Conservation (phyloP, 2,797 vertebrate species). For the Oreonectes daqikongensis region DNA sequence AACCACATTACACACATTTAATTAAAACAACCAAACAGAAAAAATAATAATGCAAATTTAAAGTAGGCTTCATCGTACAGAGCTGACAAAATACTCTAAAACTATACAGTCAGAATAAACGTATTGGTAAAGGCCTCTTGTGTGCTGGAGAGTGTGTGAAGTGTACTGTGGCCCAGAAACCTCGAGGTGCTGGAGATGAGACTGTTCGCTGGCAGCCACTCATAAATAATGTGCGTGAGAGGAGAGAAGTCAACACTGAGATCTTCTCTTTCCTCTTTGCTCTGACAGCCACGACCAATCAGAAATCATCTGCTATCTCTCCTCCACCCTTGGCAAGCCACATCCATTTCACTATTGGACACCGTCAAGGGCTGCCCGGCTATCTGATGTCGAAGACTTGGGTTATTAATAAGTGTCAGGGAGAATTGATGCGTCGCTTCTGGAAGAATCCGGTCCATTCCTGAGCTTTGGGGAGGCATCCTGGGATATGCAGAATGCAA, state of each 20-base stretch:
- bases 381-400: constrained; percentile 52
- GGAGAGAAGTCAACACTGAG: constrained; percentile 59
- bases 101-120: not conserved
- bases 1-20: not conserved
- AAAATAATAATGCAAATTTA: not conserved
- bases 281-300: constrained; percentile 49
- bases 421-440: constrained; percentile 51
- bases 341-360: constrained; percentile 60
- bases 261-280: constrained; percentile 35
- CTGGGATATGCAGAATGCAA: constrained; percentile 36
- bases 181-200: constrained; percentile 65
- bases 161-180: constrained; percentile 59
- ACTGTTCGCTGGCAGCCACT: constrained; percentile 69
- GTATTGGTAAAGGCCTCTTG: constrained; percentile 30
- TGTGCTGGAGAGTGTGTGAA: constrained; percentile 4
- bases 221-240: constrained; percentile 73
- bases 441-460: constrained; percentile 24
- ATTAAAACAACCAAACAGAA: not conserved
- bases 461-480: constrained; percentile 20
- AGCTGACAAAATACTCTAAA: constrained; percentile 13
- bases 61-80: not conserved
- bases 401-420: constrained; percentile 57
- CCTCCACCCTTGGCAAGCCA: constrained; percentile 56
- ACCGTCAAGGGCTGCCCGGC: constrained; percentile 53
- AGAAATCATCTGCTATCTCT: constrained; percentile 58